phyloP scores from a whole-genome alignment of 2,888 invertebrate species.

The Apantesis nais region DNA sequence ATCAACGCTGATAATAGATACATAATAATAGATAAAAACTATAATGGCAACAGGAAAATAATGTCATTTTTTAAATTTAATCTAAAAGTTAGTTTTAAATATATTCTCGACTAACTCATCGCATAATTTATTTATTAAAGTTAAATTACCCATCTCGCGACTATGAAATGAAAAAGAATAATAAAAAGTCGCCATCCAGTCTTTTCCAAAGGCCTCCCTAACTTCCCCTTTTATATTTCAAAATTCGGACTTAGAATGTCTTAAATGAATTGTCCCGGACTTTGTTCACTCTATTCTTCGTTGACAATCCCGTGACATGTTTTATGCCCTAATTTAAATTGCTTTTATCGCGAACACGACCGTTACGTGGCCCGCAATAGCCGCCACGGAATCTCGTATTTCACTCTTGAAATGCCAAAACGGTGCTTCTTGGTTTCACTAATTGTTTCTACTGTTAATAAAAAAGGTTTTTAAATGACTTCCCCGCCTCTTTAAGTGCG shows the following conservation, averaged over 20 bases:
- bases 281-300: slow-evolving; percentile 63
- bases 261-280: slow-evolving; percentile 68
- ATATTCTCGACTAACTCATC: slow-evolving; percentile 14
- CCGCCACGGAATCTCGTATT: slow-evolving; percentile 61
- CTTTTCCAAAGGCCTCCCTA: slow-evolving; percentile 60
- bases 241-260: slow-evolving; percentile 62
- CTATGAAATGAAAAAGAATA: slow-evolving; percentile 47
- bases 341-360: slow-evolving; percentile 70
- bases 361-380: slow-evolving; percentile 61
- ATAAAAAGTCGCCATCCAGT: slow-evolving; percentile 55
- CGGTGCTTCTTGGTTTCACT: slow-evolving; percentile 58
- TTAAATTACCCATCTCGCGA: slow-evolving; percentile 47
- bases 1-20: not conserved
- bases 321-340: slow-evolving; percentile 75
- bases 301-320: slow-evolving; percentile 78
- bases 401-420: slow-evolving; percentile 65
- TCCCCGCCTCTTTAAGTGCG: slow-evolving; percentile 30
- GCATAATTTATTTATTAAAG: slow-evolving; percentile 41
- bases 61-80: not conserved
- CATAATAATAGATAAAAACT: not conserved
- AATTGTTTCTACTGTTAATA: slow-evolving; percentile 62
- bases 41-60: not conserved
- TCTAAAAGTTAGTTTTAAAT: not conserved
- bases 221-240: slow-evolving; percentile 59
- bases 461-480: slow-evolving; percentile 48